These are phyloP conservation scores for Regulus satrapa DNA, from an alignment of 2,113 vertebrate species.

Conservation along the genomic window DNA sequence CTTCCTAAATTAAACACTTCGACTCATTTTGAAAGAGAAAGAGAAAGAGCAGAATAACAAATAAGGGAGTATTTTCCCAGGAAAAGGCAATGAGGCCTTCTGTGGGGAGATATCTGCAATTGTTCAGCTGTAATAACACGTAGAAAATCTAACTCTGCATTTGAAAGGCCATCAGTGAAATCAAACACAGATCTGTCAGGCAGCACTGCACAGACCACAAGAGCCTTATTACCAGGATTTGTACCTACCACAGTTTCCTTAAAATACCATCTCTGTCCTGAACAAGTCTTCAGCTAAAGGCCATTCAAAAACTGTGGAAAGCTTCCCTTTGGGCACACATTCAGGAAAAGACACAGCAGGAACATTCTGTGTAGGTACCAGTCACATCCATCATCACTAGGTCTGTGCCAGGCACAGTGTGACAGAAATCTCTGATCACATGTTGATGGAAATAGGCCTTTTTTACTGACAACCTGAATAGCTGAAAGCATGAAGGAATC, in stretches of 20 bases:
- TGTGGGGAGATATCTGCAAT: not conserved
- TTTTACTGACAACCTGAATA: not conserved
- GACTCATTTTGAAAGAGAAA: not conserved
- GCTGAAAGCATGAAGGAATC: not conserved
- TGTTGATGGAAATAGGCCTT: not conserved
- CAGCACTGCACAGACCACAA: not conserved
- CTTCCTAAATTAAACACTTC: not conserved
- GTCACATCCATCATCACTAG: not conserved
- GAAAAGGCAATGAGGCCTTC: not conserved
- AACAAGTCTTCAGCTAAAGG: not conserved
- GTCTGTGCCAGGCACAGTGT: not conserved
- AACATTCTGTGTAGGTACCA: not conserved
- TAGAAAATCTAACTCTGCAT: not conserved
- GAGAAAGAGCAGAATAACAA: not conserved
- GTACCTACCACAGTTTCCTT: not conserved
- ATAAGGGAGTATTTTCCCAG: not conserved
- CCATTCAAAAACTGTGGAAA: not conserved
- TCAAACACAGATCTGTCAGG: not conserved
- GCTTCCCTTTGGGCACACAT: not conserved
- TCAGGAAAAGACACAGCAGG: not conserved
- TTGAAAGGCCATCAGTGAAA: not conserved
- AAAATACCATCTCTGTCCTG: not conserved
- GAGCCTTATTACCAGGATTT: not conserved
- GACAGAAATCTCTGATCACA: not conserved
- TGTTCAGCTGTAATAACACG: not conserved